Evolutionary conservation across 2,113 vertebrate genomes (phyloP).

Genomic region (Anseranas semipalmata): DNA sequence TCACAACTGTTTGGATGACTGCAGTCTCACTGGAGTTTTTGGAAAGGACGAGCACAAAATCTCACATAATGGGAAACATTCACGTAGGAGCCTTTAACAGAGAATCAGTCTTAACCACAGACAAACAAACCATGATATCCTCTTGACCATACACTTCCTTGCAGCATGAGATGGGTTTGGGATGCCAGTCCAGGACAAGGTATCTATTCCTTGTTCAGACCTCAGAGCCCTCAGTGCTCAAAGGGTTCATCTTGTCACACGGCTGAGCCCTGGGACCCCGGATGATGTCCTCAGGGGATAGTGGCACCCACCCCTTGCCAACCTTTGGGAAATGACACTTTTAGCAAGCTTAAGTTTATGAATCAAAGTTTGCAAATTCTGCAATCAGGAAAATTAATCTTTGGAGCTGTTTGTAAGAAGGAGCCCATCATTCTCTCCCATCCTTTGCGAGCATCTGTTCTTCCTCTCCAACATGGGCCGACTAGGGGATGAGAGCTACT

Average conservation of each 20-base stretch:
- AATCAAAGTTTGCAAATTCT: not conserved
- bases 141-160: not conserved
- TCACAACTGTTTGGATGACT: not conserved
- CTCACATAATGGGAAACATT: not conserved
- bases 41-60: not conserved
- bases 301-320: not conserved
- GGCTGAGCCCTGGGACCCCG: not conserved
- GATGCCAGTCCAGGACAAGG: not conserved
- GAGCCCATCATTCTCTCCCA: not conserved
- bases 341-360: not conserved
- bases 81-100: not conserved
- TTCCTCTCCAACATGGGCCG: not conserved
- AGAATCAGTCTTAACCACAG: not conserved
- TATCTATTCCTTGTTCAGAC: not conserved
- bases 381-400: not conserved
- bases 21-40: not conserved
- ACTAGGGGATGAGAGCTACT: not conserved
- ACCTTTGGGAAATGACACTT: not conserved
- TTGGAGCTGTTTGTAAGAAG: not conserved
- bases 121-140: not conserved
- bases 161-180: not conserved
- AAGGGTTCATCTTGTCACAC: not conserved
- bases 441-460: not conserved
- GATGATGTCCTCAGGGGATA: not conserved
- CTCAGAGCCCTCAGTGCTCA: not conserved